Percentiles rank a stretch among this genome's conserved stretches.
Evolutionary conservation across 2,888 invertebrate species (phyloP).

Genomic region (Pseudococcus longispinus): DNA sequence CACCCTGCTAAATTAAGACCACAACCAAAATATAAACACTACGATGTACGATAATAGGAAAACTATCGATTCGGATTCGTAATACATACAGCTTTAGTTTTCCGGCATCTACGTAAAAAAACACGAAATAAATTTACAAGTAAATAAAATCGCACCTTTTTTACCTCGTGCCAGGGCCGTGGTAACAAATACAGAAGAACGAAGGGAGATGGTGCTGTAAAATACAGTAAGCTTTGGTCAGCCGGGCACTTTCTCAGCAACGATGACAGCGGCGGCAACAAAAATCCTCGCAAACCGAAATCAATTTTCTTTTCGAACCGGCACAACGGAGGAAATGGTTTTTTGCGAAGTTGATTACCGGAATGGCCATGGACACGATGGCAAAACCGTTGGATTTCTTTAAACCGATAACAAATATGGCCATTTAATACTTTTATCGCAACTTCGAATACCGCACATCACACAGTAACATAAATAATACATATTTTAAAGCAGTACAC

Average conservation of each 20-base stretch:
- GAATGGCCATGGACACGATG: conserved; percentile 54
- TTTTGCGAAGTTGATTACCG: conserved; percentile 51
- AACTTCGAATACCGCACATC: conserved; percentile 44
- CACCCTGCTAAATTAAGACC: not conserved
- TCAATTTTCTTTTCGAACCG: conserved; percentile 53
- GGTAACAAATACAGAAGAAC: conserved; percentile 34
- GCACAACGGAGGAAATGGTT: conserved; percentile 55
- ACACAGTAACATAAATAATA: conserved; percentile 29
- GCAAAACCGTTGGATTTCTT: conserved; percentile 32
- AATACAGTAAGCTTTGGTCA: not conserved
- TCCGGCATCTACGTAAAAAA: not conserved
- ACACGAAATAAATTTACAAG: not conserved
- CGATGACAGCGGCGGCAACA: not conserved
- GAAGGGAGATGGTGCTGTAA: not conserved
- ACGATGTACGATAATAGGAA: not conserved
- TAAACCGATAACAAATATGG: conserved; percentile 31
- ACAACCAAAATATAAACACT: not conserved
- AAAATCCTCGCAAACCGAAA: not conserved
- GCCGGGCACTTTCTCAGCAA: not conserved
- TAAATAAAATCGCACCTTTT: conserved; percentile 53
- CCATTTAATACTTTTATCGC: conserved; percentile 49
- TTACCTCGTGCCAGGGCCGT: conserved; percentile 57
- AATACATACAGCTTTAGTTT: not conserved
- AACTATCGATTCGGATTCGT: not conserved
- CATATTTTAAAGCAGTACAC: conserved; percentile 25